Conservation (phyloP, 2,888 invertebrate species). For the Ashinkailepas kermadecensis region DNA sequence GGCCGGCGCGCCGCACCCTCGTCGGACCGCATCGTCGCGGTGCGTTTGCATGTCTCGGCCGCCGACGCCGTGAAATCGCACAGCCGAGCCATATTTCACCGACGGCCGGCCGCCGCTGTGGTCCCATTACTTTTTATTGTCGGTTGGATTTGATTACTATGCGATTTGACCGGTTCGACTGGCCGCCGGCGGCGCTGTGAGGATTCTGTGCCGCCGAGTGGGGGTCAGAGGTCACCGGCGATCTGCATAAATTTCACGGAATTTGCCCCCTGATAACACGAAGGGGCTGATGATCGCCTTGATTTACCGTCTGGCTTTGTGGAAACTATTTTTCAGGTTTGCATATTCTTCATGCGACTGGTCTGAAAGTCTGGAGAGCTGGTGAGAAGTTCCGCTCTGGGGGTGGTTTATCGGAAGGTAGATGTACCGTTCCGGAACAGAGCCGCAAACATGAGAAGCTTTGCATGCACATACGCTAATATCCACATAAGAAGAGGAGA, state of each 20-base stretch:
- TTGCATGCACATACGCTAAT: too few species aligned
- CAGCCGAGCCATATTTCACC: slow-evolving; percentile 3
- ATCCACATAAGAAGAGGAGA: too few species aligned
- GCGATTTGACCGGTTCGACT: not conserved
- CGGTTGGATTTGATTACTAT: slow-evolving; percentile 6
- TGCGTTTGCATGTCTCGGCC: not conserved
- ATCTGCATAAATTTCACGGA: slow-evolving; percentile 20
- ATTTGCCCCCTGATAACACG: slow-evolving; percentile 17
- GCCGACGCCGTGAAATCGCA: slow-evolving; percentile 5
- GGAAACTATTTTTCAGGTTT: slow-evolving; percentile 1
- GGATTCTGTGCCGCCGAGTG: not conserved
- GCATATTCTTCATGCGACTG: slow-evolving; percentile 5
- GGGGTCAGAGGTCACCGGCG: not conserved
- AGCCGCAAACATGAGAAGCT: too few species aligned
- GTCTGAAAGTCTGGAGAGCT: not conserved
- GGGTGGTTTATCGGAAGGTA: not conserved
- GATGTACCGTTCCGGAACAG: too few species aligned
- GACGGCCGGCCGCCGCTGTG: not conserved
- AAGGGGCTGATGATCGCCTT: slow-evolving; percentile 16
- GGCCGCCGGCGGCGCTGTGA: not conserved
- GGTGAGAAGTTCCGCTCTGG: not conserved
- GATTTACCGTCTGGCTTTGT: not conserved
- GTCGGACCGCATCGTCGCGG: too few species aligned
- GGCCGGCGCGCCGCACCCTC: too few species aligned
- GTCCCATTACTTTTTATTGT: slow-evolving; percentile 15